Conservation (phyloP, 1,140 invertebrate genomes). For the Megalonaias nervosa region DNA sequence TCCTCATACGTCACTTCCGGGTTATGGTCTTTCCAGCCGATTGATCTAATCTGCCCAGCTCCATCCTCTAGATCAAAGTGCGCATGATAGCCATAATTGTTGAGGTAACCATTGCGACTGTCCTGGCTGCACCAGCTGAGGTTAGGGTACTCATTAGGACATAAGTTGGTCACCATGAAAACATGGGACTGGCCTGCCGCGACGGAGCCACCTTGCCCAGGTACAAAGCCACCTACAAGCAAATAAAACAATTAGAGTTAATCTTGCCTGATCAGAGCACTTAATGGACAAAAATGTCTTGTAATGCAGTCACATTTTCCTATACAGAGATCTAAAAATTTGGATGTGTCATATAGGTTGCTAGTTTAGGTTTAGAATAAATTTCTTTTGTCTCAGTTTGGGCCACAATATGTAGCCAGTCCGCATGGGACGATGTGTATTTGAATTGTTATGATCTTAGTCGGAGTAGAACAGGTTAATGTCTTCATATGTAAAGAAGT, state of each 20-base stretch:
- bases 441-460: too few species aligned
- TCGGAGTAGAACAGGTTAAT: too few species aligned
- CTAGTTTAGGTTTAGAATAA: background rate
- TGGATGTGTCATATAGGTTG: background rate
- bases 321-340: too few species aligned
- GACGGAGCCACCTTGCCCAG: constrained; percentile 36
- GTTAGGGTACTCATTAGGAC: constrained; percentile 49
- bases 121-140: constrained; percentile 52
- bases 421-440: too few species aligned
- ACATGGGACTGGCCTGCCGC: constrained; percentile 20
- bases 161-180: constrained; percentile 57
- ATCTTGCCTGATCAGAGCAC: constrained; percentile 17
- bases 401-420: too few species aligned
- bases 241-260: background rate
- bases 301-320: too few species aligned
- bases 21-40: constrained; percentile 50
- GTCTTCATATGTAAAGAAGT: too few species aligned
- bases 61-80: constrained; percentile 60
- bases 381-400: too few species aligned
- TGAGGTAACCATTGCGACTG: constrained; percentile 18
- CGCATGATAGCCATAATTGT: constrained; percentile 47
- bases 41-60: constrained; percentile 18
- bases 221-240: constrained; percentile 46
- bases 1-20: constrained; percentile 56
- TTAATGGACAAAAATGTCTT: background rate